Base-by-base conservation (phyloP, 2,888 invertebrate genomes). In the Ditula angustiorana region DNA sequence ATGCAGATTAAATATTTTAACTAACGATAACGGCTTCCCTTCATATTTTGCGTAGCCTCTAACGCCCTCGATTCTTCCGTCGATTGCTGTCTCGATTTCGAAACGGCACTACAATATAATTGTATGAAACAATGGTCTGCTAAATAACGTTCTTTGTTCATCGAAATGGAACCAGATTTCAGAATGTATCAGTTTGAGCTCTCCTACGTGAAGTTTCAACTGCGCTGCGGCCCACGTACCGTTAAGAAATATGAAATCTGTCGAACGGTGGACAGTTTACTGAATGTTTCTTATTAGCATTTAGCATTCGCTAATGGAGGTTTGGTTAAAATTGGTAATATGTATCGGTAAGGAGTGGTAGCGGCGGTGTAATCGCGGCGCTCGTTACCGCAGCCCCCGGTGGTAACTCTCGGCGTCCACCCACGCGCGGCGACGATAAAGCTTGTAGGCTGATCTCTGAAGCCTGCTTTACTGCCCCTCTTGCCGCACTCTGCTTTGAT, bases 341-440 rank as follows among this genome's bases (percentile, higher is more conserved):
- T 76, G 69, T 71, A 69, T 71, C 62, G 61, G 68, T 30, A 66
- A 67, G 68, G 62, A 67, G 73, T 77, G 71, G 70, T 76, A 75
- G 75, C 74, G 68, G 69, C 67, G 67, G 72, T 72, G 76, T 72
- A 81, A 81, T 82, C 81, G 69, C 70, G 74, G 74, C 67, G 68
- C 76, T 80, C 71, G 74, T 77, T 80, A 78, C 69, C 69, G 73
- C 73, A 74, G 75, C 72, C 75, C 68, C 73, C 71, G 72, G 73
- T 72, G 81, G 80, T 85, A 86, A 81, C 77, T 83, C 77, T 69
- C 67, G 68, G 78, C 64, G 82, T 86, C 85, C 85, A 70, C 88
- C 88, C 79, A 88, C 89, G 76, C 71, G 66, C 69, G 44, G 35
- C 73, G 66, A 68, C 73, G 78, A 76, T 71, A 70, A 72, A 62